Percentiles rank a stretch among this genome's conserved stretches.
These are phyloP conservation scores for Natator depressus DNA, from an alignment of 2,113 vertebrate genomes.

Conservation along the genomic window DNA sequence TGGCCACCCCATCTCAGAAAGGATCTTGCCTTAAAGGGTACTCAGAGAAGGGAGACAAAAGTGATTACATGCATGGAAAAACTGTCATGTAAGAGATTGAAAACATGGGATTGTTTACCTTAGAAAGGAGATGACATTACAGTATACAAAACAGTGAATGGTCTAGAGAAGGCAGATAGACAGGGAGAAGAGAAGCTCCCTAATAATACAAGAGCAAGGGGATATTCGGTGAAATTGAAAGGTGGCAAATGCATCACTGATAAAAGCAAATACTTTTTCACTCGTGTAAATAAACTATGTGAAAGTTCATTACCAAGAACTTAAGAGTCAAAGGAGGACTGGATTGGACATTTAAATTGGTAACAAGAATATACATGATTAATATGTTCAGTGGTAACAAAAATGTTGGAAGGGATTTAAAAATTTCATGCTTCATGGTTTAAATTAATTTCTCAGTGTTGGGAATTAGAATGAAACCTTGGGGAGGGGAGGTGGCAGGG, in stretches of 20 bases:
- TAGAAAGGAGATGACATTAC: not conserved
- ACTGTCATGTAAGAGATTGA: not conserved
- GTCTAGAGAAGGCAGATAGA: not conserved
- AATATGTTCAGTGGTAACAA: not conserved
- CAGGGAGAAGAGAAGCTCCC: not conserved
- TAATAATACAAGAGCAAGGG: not conserved
- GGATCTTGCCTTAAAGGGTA: too few species aligned
- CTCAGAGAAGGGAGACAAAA: too few species aligned
- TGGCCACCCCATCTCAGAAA: too few species aligned
- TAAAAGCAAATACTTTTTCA: not conserved
- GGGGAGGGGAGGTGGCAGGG: rapidly evolving
- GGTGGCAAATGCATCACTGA: not conserved
- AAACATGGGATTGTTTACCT: not conserved
- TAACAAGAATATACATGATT: not conserved
- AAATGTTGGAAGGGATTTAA: not conserved
- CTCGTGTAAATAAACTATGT: not conserved
- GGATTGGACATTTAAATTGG: not conserved
- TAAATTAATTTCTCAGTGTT: not conserved
- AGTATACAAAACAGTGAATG: not conserved
- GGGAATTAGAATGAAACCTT: not conserved
- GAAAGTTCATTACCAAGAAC: not conserved
- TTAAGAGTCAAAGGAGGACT: not conserved
- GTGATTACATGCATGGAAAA: too few species aligned
- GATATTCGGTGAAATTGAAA: not conserved
- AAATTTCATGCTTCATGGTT: not conserved